Percentiles rank a stretch among this genome's conserved stretches.
phyloP scores from a whole-genome alignment of 1,140 invertebrate genomes.

The Drosophila pandora region DNA sequence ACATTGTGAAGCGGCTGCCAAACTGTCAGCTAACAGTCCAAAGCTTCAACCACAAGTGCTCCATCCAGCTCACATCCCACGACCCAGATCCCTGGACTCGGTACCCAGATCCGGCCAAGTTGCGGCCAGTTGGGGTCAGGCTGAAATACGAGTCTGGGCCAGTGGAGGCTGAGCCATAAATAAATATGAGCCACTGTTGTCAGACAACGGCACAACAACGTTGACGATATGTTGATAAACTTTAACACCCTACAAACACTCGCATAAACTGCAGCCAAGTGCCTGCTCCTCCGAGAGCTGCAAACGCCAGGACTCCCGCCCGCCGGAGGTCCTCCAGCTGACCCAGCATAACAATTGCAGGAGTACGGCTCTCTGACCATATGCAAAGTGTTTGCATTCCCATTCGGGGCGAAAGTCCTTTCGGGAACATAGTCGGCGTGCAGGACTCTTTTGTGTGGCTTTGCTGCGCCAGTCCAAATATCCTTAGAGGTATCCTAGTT shows the following conservation, averaged over 20 bases:
- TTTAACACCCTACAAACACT: conserved; percentile 61
- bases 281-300: conserved; percentile 15
- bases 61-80: neutral
- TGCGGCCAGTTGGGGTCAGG: conserved; percentile 58
- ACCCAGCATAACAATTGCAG: conserved; percentile 40
- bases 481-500: conserved; percentile 43
- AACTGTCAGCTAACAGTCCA: conserved; percentile 25
- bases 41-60: conserved; percentile 36
- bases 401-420: conserved; percentile 48
- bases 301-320: conserved; percentile 12
- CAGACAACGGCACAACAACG: conserved; percentile 55
- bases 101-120: conserved; percentile 19
- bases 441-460: conserved; percentile 73
- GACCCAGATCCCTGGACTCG: conserved; percentile 9
- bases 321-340: conserved; percentile 8
- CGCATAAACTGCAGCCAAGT: conserved; percentile 34
- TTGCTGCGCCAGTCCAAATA: conserved; percentile 69
- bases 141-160: conserved; percentile 1
- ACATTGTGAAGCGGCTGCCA: conserved; percentile 62
- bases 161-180: conserved; percentile 68
- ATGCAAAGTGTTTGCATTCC: conserved; percentile 45
- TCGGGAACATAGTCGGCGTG: conserved; percentile 18
- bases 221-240: conserved; percentile 81
- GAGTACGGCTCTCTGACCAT: conserved; percentile 24
- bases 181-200: conserved; percentile 73